phyloP scores from a whole-genome alignment of 2,888 invertebrate species.

The Clanis bilineata region DNA sequence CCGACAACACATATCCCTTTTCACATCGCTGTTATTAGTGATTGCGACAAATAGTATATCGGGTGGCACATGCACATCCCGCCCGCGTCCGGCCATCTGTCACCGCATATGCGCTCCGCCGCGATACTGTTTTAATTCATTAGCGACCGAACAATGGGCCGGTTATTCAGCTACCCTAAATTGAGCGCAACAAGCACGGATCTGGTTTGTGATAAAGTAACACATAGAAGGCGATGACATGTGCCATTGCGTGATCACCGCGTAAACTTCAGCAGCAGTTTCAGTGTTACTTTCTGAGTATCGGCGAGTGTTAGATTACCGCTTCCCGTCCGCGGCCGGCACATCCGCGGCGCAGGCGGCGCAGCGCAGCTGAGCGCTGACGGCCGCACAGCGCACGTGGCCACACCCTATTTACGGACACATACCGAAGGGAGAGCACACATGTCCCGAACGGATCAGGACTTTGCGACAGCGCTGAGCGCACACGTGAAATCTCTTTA shows the following conservation, averaged over 20 bases:
- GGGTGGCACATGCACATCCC: conserved; percentile 59
- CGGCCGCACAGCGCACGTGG: conserved; percentile 81
- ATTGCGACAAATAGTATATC: conserved; percentile 36
- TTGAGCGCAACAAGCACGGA: conserved; percentile 21
- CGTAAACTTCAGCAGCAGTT: conserved; percentile 40
- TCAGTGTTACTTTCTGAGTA: conserved; percentile 57
- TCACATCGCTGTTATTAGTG: conserved; percentile 29
- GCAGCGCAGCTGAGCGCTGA: conserved; percentile 65
- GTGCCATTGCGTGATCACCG: conserved; percentile 15
- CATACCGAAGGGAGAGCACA: conserved; percentile 78
- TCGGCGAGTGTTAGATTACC: conserved; percentile 73
- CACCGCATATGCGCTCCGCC: conserved; percentile 73
- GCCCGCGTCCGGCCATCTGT: conserved; percentile 78
- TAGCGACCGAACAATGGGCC: conserved; percentile 64
- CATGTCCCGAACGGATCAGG: conserved; percentile 81
- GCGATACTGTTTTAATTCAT: conserved; percentile 77
- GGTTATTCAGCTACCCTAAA: conserved; percentile 56
- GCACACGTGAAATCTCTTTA: conserved; percentile 82
- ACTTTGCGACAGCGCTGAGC: conserved; percentile 75
- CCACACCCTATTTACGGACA: conserved; percentile 81
- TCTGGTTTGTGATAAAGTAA: conserved; percentile 13
- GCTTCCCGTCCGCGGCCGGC: conserved; percentile 70
- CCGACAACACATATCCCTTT: conserved; percentile 6
- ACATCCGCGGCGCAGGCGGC: conserved; percentile 73
- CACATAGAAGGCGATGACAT: background rate